Evolutionary conservation across 2,888 invertebrate genomes (phyloP), one percentile per base, ranked within the genome.

Genomic region (Volucella zonaria): DNA sequence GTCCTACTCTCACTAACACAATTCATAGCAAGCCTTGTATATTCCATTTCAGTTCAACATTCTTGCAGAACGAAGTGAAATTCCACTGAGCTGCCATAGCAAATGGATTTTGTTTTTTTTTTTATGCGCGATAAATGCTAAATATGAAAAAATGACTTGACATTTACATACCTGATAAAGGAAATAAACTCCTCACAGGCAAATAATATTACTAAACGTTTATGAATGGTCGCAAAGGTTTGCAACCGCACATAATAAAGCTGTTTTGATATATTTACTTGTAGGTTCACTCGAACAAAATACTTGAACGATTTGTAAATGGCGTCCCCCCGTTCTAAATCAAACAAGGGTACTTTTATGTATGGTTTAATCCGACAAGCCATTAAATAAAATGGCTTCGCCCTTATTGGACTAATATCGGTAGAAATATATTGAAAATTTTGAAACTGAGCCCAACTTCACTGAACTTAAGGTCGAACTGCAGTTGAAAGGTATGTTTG

Each of bases 321-420:
- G 81, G 81, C 81, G 81, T 76, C 81, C 70, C 66, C 81, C 81
- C 81, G 81, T 54, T 10, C 18, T 49, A 11, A 9, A 66, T 56
- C 66, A 66, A 42, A 66, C 71, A 77, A 71, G 71, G 81, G 76
- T 77, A 67, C 81, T 82, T 81, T 81, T 81, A 70, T 76, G 81
- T 76, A 52, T 76, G 64, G 42, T 70, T 76, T 70, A 14, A 14
- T 49, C n/a, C 67, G 12, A 62, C 12, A 59, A 52, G 59, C 52
- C 14, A 31, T 38, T 14, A 49, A 61, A 62, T 23, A 81, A 81
- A 81, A 81, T 81, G 81, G 81, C 81, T 76, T 81, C 81, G 64
- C 81, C 81, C 81, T 76, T 76, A 76, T 52, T 76, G 81, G 68
- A 67, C 14, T 49, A 49, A 49, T 12, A 15, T 49, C 49, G 12